Percentiles rank a stretch among this genome's conserved stretches.
Conservation (phyloP, 2,888 invertebrate species). For the Eristalis tenax region DNA sequence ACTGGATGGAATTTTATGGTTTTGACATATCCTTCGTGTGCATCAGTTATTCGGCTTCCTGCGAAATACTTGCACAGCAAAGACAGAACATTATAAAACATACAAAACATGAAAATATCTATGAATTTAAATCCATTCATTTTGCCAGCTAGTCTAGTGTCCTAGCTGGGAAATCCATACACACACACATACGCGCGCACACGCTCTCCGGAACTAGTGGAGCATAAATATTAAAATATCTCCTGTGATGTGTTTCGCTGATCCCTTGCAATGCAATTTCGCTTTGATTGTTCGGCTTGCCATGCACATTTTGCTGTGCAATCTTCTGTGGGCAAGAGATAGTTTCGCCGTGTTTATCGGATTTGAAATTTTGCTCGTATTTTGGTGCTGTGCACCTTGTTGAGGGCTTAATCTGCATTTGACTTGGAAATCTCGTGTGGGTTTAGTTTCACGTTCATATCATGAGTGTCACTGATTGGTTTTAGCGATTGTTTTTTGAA, state of each 20-base stretch:
- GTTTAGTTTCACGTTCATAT: too few relatives aligned
- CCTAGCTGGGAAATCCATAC: not conserved
- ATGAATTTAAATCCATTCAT: constrained; percentile 70
- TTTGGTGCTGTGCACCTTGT: not conserved
- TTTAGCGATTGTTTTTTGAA: too few relatives aligned
- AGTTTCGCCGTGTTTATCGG: constrained; percentile 22
- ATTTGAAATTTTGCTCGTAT: constrained; percentile 9
- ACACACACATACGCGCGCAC: constrained; percentile 22
- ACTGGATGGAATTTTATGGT: constrained; percentile 46
- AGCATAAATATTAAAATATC: constrained; percentile 69
- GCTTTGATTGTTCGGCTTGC: constrained; percentile 46
- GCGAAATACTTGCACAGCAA: constrained; percentile 16
- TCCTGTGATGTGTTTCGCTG: constrained; percentile 37
- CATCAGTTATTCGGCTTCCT: constrained; percentile 63
- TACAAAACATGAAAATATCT: constrained; percentile 60
- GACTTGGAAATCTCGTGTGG: not conserved
- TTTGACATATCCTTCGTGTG: constrained; percentile 69
- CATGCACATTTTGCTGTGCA: constrained; percentile 6
- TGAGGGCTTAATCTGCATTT: not conserved
- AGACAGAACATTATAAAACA: constrained; percentile 10
- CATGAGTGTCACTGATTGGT: too few relatives aligned
- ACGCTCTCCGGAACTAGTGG: constrained; percentile 15
- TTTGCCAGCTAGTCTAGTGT: constrained; percentile 19
- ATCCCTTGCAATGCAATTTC: constrained; percentile 62
- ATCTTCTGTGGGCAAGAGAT: constrained; percentile 10